phyloP scores from a whole-genome alignment of 2,888 invertebrate genomes.

The Conops quadrifasciatus region DNA sequence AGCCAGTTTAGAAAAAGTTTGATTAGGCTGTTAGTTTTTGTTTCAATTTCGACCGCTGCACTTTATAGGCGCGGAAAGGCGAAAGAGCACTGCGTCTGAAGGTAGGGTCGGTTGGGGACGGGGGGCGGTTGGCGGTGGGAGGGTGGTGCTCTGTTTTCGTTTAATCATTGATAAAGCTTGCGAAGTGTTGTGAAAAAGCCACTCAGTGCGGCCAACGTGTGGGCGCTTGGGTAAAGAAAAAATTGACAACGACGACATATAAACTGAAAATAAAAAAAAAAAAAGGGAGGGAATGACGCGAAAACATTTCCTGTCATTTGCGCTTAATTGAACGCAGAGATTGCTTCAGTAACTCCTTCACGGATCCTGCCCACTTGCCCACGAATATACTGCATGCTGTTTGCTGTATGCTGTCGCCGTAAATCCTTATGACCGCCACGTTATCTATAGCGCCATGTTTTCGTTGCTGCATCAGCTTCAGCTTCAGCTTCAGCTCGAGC shows the following conservation, averaged over 20 bases:
- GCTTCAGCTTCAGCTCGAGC: neutral
- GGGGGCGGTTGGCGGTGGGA: neutral
- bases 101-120: neutral
- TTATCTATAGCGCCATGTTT: neutral
- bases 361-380: neutral
- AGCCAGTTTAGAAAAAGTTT: no score
- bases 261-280: neutral
- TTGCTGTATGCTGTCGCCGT: slow-evolving; percentile 14
- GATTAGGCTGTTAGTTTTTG: no score
- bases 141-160: slow-evolving; percentile 18
- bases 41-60: no score
- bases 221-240: neutral
- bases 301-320: slow-evolving; percentile 16
- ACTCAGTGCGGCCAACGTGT: no score
- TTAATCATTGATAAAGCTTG: slow-evolving; percentile 28
- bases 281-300: neutral
- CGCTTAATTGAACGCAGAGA: slow-evolving; percentile 12
- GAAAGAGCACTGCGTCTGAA: no score
- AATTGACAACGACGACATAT: neutral
- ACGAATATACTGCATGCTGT: neutral
- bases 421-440: slow-evolving; percentile 19
- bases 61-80: no score
- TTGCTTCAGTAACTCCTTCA: neutral
- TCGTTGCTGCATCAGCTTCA: neutral
- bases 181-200: slow-evolving; percentile 4